Percentiles rank a stretch among this genome's conserved stretches.
phyloP scores from a whole-genome alignment of 1,140 invertebrate genomes.

The Caerostris extrusa region DNA sequence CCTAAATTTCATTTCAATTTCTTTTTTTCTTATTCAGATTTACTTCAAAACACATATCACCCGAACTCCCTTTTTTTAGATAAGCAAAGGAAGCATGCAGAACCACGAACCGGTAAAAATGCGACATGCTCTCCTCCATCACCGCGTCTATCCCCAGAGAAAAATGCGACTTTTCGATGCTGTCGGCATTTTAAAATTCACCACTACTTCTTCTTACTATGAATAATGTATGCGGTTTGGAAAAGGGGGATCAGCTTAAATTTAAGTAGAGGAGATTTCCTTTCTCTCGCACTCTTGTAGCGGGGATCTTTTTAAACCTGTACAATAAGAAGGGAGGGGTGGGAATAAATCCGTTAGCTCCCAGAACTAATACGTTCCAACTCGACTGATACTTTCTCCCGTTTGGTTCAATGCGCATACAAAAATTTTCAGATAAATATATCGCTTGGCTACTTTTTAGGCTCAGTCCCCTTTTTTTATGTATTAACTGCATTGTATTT shows the following conservation, averaged over 20 bases:
- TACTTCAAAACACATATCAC: conserved; percentile 24
- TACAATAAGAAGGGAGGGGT: not conserved
- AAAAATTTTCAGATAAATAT: too few species aligned
- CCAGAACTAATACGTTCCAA: not conserved
- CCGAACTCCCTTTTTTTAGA: too few species aligned
- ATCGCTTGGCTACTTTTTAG: too few species aligned
- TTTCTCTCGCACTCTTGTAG: not conserved
- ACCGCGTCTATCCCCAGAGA: not conserved
- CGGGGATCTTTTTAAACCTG: not conserved
- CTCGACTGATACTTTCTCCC: not conserved
- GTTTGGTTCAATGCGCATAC: too few species aligned
- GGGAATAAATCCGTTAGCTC: not conserved
- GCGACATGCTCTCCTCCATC: not conserved
- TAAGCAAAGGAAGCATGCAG: not conserved
- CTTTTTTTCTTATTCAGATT: not conserved
- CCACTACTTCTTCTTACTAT: not conserved
- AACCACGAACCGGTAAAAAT: conserved; percentile 18
- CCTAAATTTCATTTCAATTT: not conserved
- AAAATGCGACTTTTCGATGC: conserved; percentile 52
- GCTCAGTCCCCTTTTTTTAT: too few species aligned
- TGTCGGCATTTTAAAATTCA: conserved; percentile 58
- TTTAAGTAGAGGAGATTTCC: conserved; percentile 55
- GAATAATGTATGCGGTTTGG: conserved; percentile 51
- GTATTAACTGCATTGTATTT: too few species aligned
- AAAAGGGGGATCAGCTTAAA: conserved; percentile 48